Percentiles rank a stretch among this genome's conserved stretches.
Conservation (phyloP, 2,888 invertebrate species). For the Eupithecia centaureata region DNA sequence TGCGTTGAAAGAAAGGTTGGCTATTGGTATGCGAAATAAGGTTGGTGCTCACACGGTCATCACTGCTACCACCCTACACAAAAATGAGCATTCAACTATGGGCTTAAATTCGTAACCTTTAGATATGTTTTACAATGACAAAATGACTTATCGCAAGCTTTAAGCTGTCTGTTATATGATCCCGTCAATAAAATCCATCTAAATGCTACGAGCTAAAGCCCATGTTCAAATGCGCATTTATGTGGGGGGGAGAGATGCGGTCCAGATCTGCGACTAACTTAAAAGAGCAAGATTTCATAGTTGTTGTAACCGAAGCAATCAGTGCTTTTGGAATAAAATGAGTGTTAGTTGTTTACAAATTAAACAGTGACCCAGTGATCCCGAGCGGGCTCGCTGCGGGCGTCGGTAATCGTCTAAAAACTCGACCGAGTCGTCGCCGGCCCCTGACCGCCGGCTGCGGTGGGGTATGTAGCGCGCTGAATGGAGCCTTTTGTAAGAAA, state of each 20-base stretch:
- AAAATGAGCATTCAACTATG: too few species aligned
- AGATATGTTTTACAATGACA: too few species aligned
- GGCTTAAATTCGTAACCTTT: too few species aligned
- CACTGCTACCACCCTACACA: too few species aligned
- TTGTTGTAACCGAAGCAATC: not conserved
- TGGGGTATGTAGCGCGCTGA: slow-evolving; percentile 49
- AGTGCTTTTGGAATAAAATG: not conserved
- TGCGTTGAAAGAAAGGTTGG: not conserved
- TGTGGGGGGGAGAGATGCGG: too few species aligned
- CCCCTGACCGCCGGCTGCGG: slow-evolving; percentile 56
- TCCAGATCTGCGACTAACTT: too few species aligned
- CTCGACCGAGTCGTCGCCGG: slow-evolving; percentile 55
- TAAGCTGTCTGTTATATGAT: too few species aligned
- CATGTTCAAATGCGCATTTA: too few species aligned
- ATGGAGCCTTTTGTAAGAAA: slow-evolving; percentile 11
- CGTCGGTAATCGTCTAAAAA: slow-evolving; percentile 63
- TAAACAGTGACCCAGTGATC: slow-evolving; percentile 54
- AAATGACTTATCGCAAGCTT: too few species aligned
- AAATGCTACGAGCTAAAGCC: too few species aligned
- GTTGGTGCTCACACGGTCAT: too few species aligned
- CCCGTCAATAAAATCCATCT: too few species aligned
- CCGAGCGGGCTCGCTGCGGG: slow-evolving; percentile 47
- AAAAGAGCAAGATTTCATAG: not conserved
- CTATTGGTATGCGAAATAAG: not conserved
- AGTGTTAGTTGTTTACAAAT: slow-evolving; percentile 20